Base-by-base conservation (phyloP, 1,140 invertebrate genomes). In the Araneus ventricosus region DNA sequence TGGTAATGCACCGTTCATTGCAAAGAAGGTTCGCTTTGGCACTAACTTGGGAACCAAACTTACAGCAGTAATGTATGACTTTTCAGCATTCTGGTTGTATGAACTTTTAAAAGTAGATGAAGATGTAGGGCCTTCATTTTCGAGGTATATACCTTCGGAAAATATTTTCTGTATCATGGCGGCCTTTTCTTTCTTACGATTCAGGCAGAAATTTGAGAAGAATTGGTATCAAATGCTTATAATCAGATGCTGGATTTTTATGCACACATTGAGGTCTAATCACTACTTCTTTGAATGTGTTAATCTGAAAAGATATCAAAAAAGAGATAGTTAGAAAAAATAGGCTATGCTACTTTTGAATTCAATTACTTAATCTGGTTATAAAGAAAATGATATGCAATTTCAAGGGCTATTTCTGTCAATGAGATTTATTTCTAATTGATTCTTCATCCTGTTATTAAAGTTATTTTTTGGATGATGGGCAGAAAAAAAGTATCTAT, bases 81-180 rank as follows among this genome's bases (percentile, higher is more conserved):
- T 91, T 41, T 91, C 79, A 20, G 45, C 5, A 84, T 82, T 82
- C 24, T n/a, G 27, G 39, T 63, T 45, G 79, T 45, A 84, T 41
- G 89, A 79, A 84, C 89, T 91, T 63, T 63, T 82, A 57, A 61
- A 82, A 3, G 30, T 52, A 34, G 75, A 57, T n/a, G 89, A 37
- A n/a, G 57, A 61, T 27, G 34, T 7, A 41, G 89, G 75, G 14
- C 75, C 89, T 61, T 57, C 89, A 34, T 84, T 84, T 39, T 63
- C 30, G n/a, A 91, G n/a, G 10, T 8, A 61, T 59, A 91, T 63
- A 1, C 75, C 39, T 61, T 91, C 89, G 8, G 45, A 57, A 37
- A 41, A 91, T 24, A 79, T 37, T 34, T 91, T 91, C 14, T 82
- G 75, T 34, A 91, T 75, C 89, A 91, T 91, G 30, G n/a, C 37